Percentiles rank a stretch among this genome's conserved stretches.
Evolutionary conservation across 2,797 vertebrate species (phyloP).

Genomic region (Etheostoma perlongum): DNA sequence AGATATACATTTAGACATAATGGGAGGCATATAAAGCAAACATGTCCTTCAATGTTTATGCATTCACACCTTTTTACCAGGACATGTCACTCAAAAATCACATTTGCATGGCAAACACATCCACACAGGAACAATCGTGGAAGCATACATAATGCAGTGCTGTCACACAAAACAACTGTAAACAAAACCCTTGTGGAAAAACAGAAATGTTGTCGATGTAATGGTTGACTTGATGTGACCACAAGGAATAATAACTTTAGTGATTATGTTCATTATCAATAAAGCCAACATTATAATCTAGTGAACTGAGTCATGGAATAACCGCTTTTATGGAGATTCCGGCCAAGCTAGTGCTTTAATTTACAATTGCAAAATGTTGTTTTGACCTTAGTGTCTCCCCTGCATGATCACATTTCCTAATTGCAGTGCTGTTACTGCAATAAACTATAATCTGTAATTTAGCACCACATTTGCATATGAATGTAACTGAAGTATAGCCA

Average conservation of each 20-base stretch:
- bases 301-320: background rate
- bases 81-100: conserved; percentile 26
- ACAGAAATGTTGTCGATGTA: background rate
- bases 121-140: conserved; percentile 8
- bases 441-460: conserved; percentile 52
- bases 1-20: conserved; percentile 43
- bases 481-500: conserved; percentile 29
- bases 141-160: background rate
- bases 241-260: background rate
- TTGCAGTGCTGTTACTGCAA: conserved; percentile 28
- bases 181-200: background rate
- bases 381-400: conserved; percentile 22
- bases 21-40: conserved; percentile 28
- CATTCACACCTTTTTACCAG: conserved; percentile 21
- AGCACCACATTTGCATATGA: conserved; percentile 62
- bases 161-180: conserved; percentile 12
- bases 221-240: background rate
- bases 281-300: background rate
- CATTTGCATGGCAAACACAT: conserved; percentile 45
- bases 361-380: conserved; percentile 23
- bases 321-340: background rate
- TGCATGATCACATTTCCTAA: conserved; percentile 20
- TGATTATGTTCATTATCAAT: background rate
- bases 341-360: background rate
- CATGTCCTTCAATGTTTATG: conserved; percentile 42